Evolutionary conservation across 1,140 invertebrate genomes (phyloP).

Genomic region (Bombus soroeensis): DNA sequence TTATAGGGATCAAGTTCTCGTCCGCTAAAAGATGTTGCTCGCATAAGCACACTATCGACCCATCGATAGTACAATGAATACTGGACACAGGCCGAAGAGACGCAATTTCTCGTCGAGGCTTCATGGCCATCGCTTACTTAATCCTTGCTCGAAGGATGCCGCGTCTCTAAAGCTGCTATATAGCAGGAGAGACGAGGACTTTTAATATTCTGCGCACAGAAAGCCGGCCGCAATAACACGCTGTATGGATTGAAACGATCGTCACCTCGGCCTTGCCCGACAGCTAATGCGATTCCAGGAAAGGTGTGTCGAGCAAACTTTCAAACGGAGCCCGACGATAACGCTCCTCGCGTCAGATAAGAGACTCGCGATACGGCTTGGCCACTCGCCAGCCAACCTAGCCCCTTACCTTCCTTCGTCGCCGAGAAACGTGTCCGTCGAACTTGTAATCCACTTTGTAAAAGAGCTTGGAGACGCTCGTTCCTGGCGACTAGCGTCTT

Average conservation of each 20-base stretch:
- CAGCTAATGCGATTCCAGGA: conserved; percentile 58
- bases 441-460: conserved; percentile 48
- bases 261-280: conserved; percentile 66
- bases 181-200: conserved; percentile 2
- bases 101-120: conserved; percentile 30
- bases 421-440: conserved; percentile 47
- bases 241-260: conserved; percentile 66
- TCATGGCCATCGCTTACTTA: conserved; percentile 38
- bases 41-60: background rate
- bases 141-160: conserved; percentile 51
- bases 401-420: background rate
- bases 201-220: conserved; percentile 44
- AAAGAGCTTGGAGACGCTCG: conserved; percentile 33
- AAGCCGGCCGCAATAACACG: conserved; percentile 24
- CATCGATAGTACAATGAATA: background rate
- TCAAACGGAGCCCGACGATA: conserved; percentile 54
- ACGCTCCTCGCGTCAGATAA: conserved; percentile 58
- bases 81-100: background rate
- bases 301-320: conserved; percentile 60
- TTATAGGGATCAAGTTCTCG: no score
- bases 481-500: conserved; percentile 31
- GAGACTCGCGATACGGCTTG: conserved; percentile 53
- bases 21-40: no score
- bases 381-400: conserved; percentile 39
- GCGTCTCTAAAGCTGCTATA: conserved; percentile 24